Base-by-base conservation (phyloP, 2,888 invertebrate species). In the Dicyrtomina minuta region DNA sequence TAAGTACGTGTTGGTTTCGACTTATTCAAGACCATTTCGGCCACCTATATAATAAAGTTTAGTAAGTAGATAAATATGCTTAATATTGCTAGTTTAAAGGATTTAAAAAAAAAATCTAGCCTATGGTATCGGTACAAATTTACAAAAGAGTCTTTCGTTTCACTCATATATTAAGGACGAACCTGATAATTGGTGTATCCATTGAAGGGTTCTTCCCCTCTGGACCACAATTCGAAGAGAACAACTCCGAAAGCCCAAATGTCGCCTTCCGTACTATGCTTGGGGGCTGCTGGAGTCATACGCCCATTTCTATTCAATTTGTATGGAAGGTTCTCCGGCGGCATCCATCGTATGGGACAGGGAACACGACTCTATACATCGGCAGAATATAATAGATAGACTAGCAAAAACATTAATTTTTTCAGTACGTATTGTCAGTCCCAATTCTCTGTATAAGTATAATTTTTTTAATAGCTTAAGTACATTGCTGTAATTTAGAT, bases 141-240 rank as follows among this genome's bases (percentile, higher is more conserved):
- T 5, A 33, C 3, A 5, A 33, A 8, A 33, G 8, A 33, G 3
- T 33, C 33, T 33, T 33, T 5, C 8, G 8, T 3, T 8, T 33
- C 3, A 3, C 33, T 33, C 8, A 33, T 33, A 33, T 33, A 33
- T 3, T 33, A 33, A 33, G 8, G 3, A 8, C 8, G 4, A 33
- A 55, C 66, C 15, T 26, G 15, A 41, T 8, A 8, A 43, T 66
- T 27, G 43, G 22, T 22, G 59, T 24, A 56, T 43, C 33, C 41
- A 15, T 46, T n/a, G 20, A 66, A 66, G 8, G 66, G 66, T 5
- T 2, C n/a, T 33, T 24, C 27, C 13, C 66, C 66, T 20, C 41
- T 8, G 22, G 58, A 43, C 66, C 66, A 66, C 20, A 66, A 20
- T 20, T 66, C 66, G 22, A 66, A 66, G n/a, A 66, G 44, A 8